Evolutionary conservation across 2,888 invertebrate species (phyloP).

Genomic region (Eudemis profundana): DNA sequence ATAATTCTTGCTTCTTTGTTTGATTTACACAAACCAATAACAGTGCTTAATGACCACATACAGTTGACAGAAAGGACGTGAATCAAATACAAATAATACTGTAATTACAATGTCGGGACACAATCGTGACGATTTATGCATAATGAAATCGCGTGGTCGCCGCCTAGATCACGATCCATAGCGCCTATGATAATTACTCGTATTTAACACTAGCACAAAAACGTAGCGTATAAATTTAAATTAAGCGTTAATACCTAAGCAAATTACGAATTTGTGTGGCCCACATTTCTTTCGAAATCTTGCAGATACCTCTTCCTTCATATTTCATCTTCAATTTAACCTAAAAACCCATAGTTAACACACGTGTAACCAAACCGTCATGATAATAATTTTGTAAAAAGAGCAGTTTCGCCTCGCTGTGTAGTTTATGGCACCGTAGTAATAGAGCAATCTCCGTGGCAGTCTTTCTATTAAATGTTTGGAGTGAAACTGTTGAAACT

Average conservation of each 20-base stretch:
- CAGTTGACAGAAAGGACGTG: constrained; percentile 11
- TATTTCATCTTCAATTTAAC: not conserved
- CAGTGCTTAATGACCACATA: not conserved
- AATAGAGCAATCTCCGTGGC: constrained; percentile 24
- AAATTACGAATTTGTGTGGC: not conserved
- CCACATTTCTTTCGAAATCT: not conserved
- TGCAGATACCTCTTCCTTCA: not conserved
- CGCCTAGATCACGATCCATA: constrained; percentile 8
- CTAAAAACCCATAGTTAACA: not conserved
- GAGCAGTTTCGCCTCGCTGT: constrained; percentile 24
- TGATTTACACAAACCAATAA: constrained; percentile 9
- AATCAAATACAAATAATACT: constrained; percentile 19
- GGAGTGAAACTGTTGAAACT: constrained; percentile 43
- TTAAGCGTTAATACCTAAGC: not conserved
- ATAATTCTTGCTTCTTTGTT: not conserved
- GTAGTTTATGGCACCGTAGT: constrained; percentile 47
- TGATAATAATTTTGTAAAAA: constrained; percentile 1
- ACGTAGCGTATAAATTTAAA: constrained; percentile 3
- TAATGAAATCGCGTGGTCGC: constrained; percentile 24
- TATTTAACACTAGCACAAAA: constrained; percentile 1
- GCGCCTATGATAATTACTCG: no score
- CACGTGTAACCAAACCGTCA: not conserved
- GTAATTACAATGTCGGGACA: constrained; percentile 25
- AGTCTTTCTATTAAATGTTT: constrained; percentile 40
- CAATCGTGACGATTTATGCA: constrained; percentile 35